Evolutionary conservation across 2,888 invertebrate genomes (phyloP), one percentile per base, ranked within the genome.

Genomic region (Miltochrista miniata): DNA sequence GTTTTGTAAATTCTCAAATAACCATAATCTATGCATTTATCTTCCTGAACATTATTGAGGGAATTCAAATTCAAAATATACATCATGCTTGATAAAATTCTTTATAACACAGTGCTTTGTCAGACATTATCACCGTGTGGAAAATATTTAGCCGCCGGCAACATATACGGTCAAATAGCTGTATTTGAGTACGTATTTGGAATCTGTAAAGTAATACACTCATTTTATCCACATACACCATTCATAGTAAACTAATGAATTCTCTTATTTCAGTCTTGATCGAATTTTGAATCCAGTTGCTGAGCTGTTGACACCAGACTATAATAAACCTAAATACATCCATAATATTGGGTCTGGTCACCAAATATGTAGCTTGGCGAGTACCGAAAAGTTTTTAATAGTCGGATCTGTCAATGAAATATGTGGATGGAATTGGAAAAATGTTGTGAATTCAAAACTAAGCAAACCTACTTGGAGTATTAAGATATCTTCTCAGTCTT

Each of bases 51-150:
- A 24, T 24, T 24, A n/a, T 35, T 14, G 11, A 10, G 7, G 1
- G 1, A 13, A 9, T 8, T 31, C 8, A 9, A 31, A 2, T 10
- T 24, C 11, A 31, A 31, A 31, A 41, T 3, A 39, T 8, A 35
- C 39, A 67, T 62, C 62, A 92, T 92, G 92, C 68, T 92, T 12
- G 83, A 89, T 53, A 95, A 94, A 90, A 91, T 93, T 45, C 92
- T 94, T 64, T 97, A 98, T 73, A 97, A 96, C 60, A 96, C 97
- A 34, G 93, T 98, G 41, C 91, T 96, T 58, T 94, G 95, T 29
- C 97, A 98, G 86, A 92, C 95, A 1, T 95, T 96, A 82, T 97
- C 98, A 0, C 95, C 96, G 0, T 96, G 96, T 77, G 96, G 97
- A 7, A 95, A 95, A 77, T 97, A 94, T 85, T 92, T 98, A 46